Evolutionary conservation across 2,113 vertebrate species (phyloP).

Genomic region (Barbus barbus): DNA sequence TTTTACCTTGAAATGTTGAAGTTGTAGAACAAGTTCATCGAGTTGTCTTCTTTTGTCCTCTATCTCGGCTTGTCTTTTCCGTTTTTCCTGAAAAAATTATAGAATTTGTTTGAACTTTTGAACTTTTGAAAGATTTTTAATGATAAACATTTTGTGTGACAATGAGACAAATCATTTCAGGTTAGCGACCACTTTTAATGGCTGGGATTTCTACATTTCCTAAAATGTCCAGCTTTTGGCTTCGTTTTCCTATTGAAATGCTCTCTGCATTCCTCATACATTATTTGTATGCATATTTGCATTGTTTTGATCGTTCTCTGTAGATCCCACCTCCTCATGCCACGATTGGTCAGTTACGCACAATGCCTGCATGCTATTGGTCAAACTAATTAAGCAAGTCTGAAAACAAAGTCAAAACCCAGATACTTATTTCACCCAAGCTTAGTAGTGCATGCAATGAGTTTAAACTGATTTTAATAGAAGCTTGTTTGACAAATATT

Average conservation of each 20-base stretch:
- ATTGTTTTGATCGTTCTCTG: not conserved
- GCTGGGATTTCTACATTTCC: no score
- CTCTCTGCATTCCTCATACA: not conserved
- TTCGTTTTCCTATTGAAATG: not conserved
- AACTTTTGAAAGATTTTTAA: no score
- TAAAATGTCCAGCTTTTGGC: no score
- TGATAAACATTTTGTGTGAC: not conserved
- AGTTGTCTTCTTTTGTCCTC: constrained; percentile 92
- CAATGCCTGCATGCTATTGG: not conserved
- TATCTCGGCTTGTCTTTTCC: constrained; percentile 95
- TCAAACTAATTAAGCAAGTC: no score
- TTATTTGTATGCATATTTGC: no score
- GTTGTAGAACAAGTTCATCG: constrained; percentile 92
- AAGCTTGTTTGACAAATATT: not conserved
- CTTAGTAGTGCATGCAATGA: not conserved
- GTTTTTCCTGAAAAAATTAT: constrained; percentile 84
- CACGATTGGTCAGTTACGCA: not conserved
- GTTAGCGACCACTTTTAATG: not conserved
- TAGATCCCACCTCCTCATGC: not conserved
- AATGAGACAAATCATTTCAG: not conserved
- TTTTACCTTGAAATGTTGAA: constrained; percentile 97
- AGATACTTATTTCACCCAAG: not conserved
- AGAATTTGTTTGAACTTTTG: no score
- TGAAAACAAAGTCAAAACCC: not conserved
- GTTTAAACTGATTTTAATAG: not conserved